Evolutionary conservation across 2,113 vertebrate genomes (phyloP), one percentile per base, ranked within the genome.

Genomic region (Choloepus hoffmanni): DNA sequence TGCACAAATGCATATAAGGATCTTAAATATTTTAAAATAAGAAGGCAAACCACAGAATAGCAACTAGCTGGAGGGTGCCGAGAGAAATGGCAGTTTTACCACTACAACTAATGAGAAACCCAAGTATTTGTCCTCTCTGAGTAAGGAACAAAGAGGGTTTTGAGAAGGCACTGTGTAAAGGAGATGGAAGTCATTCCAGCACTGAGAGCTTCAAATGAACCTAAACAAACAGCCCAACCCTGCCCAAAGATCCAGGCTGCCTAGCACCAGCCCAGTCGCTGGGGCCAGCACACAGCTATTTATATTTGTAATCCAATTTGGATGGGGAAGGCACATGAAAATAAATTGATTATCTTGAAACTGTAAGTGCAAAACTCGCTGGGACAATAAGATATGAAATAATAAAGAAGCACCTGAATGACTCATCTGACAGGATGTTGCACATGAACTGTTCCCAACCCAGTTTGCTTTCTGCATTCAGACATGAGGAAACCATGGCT

Each of bases 331-430:
- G 85, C 33, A 2, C 65, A 95, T 21, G 40, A 36, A 95, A 92
- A 90, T 94, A 97, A 97, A 97, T 92, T 67, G 97, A 97, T 98
- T 97, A 96, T 87, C 97, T 85, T 88, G 95, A 96, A 94, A 92
- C 85, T 85, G 23, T 91, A 92, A 93, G 91, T 85, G 86, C 89
- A 85, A 93, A 96, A 96, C 89, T 95, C 36, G 1, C 89, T 5
- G 13, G 94, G 94, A 96, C 89, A 93, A 95, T 96, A 97, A 77
- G 77, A 94, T 93, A 98, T 87, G 93, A 96, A 86, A 96, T 96
- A 86, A 97, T 93, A 92, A 45, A 97, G 94, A 96, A 97, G 96
- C 55, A 81, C 92, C 96, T 86, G 78, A 74, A 45, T 18, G 43
- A 90, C 96, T 91, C 95, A 87, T 24, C 70, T 0, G 30, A 89